These are phyloP conservation scores for Homarus gammarus DNA, from an alignment of 2,888 invertebrate genomes.

Conservation along the genomic window DNA sequence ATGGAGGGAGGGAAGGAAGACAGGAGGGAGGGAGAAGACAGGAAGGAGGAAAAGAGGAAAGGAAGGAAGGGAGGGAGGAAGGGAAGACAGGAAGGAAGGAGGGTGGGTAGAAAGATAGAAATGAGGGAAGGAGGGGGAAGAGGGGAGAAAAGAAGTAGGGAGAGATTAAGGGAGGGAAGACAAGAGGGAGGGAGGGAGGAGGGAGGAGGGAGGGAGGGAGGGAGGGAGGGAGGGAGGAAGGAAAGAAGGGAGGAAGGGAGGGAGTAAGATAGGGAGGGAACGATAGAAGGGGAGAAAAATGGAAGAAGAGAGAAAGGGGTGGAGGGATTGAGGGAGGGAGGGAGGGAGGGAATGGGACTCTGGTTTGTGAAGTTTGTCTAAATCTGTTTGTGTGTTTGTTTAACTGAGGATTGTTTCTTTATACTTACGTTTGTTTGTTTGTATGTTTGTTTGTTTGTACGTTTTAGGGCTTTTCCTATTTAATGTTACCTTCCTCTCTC, in stretches of 20 bases:
- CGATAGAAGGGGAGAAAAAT: not conserved
- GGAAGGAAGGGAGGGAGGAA: not conserved
- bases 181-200: not conserved
- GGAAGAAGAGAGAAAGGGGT: conserved; percentile 2
- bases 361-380: too few species aligned
- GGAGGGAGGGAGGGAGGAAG: not conserved
- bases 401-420: too few species aligned
- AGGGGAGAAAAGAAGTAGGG: not conserved
- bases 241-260: not conserved
- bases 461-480: too few species aligned
- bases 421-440: too few species aligned
- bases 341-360: too few species aligned
- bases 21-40: not conserved
- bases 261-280: too few species aligned
- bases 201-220: not conserved
- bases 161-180: not conserved
- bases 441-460: too few species aligned
- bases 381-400: too few species aligned
- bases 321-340: not conserved
- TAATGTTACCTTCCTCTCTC: too few species aligned
- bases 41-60: not conserved
- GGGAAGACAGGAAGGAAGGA: too few species aligned
- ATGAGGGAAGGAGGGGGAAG: not conserved
- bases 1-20: not conserved
- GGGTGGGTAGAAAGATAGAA: not conserved